Evolutionary conservation across 2,113 vertebrate genomes (phyloP).

Genomic region (Stictonetta naevosa): DNA sequence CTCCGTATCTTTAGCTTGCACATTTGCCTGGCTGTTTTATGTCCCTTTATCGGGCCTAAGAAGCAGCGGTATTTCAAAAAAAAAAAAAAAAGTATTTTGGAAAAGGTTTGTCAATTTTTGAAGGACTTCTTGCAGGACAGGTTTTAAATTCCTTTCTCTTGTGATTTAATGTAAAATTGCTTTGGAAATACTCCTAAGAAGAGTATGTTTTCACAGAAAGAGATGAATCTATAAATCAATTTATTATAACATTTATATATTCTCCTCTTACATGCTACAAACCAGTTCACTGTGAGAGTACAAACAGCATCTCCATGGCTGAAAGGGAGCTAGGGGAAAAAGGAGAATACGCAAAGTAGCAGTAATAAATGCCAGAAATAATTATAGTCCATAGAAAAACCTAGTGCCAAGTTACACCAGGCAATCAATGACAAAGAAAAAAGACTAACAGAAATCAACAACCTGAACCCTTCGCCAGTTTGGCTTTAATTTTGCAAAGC

Average conservation of each 20-base stretch:
- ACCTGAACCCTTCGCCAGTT: rapidly evolving
- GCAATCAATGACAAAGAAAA: not conserved
- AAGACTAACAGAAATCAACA: not conserved
- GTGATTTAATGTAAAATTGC: not conserved
- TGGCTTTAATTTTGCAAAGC: not conserved
- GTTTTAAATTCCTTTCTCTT: not conserved
- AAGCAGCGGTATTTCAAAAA: not conserved
- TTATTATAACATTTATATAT: slow-evolving; percentile 25
- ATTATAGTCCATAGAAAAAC: not conserved
- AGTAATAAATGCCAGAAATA: not conserved
- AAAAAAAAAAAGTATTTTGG: not conserved
- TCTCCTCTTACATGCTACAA: not conserved
- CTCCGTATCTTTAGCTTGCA: not conserved
- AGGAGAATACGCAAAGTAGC: not conserved
- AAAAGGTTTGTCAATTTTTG: not conserved
- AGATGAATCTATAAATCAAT: slow-evolving; percentile 12
- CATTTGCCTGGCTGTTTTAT: not conserved
- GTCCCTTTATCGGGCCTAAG: not conserved
- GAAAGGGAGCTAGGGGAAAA: not conserved
- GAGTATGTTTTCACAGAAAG: slow-evolving; percentile 8
- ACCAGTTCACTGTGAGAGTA: not conserved
- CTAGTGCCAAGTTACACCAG: not conserved
- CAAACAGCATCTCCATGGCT: not conserved
- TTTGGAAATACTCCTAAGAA: not conserved
- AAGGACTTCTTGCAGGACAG: not conserved